Base-by-base conservation (phyloP, 2,797 vertebrate genomes). In the Hypotaenidia philippensis region DNA sequence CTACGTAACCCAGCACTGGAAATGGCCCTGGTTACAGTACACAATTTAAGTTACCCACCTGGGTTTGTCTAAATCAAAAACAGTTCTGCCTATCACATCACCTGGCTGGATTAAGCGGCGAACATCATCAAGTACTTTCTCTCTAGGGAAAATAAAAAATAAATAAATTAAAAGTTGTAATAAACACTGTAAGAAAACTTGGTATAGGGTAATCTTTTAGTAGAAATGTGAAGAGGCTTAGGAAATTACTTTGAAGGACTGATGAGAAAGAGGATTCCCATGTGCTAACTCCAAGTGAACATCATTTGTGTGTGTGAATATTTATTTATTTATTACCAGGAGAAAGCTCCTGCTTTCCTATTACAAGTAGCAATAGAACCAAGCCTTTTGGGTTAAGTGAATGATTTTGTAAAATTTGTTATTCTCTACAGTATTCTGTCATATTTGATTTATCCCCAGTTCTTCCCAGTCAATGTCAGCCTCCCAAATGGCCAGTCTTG, bases 121-220 rank as follows among this genome's bases (percentile, higher is more conserved):
- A 89, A 99, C 21, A 59, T 99, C 99, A 90, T 99, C 98, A 26
- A 99, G 93, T 69, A 99, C 98, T 97, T 99, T 99, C 90, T 98
- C 97, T 90, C 99, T 99, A 96, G 23, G 88, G 95, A 84, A 38
- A 11, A 74, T 9, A 78, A 87, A 14, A 36, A 16, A 31, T 44
- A 40, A 66, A 56, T 96, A 61, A 71, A 38, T 83, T 8, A 55
- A 80, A 47, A 91, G 71, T 34, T 55, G 32, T 50, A 50, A 49
- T 27, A 22, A 44, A 40, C 12, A 36, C 6, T 5, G 4, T 20
- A 38, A 81, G 21, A 86, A 60, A 77, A 20, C 36, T 66, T 20
- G 13, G 14, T 26, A 44, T 6, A 63, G 21, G 32, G 6, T 20
- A 49, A 50, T 23, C n/a, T 91, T 86, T 19, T 32, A 38, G 29